phyloP scores from a whole-genome alignment of 1,140 invertebrate species.

The Drosophila kanapiae region DNA sequence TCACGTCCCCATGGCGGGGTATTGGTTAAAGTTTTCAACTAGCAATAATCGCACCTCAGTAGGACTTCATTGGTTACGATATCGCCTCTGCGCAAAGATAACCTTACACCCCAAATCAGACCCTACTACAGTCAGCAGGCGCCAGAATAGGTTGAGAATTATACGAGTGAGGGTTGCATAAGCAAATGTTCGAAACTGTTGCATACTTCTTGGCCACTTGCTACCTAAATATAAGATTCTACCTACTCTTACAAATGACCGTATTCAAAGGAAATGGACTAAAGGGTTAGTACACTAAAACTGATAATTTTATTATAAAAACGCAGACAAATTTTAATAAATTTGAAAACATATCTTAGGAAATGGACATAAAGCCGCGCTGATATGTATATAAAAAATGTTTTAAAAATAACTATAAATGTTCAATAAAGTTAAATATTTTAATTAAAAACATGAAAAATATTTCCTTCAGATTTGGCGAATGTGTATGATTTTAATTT shows the following conservation, averaged over 20 bases:
- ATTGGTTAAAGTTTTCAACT: conserved; percentile 90
- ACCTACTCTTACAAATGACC: neutral
- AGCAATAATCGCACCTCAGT: conserved; percentile 85
- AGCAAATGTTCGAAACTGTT: neutral
- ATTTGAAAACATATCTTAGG: too few relatives aligned
- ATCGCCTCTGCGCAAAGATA: conserved; percentile 87
- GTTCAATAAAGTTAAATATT: too few relatives aligned
- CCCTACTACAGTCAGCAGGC: neutral
- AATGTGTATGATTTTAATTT: too few relatives aligned
- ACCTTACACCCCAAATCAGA: neutral
- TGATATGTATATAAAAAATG: too few relatives aligned
- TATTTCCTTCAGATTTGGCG: too few relatives aligned
- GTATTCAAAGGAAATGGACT: neutral
- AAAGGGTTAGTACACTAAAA: neutral
- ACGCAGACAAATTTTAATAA: too few relatives aligned
- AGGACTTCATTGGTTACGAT: conserved; percentile 93
- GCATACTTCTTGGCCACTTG: conserved; percentile 19
- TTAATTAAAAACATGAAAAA: too few relatives aligned
- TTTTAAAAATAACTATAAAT: too few relatives aligned
- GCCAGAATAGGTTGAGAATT: conserved; percentile 59
- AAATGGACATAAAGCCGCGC: too few relatives aligned
- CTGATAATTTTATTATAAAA: too few relatives aligned
- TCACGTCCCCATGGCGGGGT: conserved; percentile 96
- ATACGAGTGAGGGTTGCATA: neutral
- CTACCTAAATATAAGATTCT: neutral